Evolutionary conservation across 2,797 vertebrate species (phyloP).

Genomic region (Urophycis tenuis): DNA sequence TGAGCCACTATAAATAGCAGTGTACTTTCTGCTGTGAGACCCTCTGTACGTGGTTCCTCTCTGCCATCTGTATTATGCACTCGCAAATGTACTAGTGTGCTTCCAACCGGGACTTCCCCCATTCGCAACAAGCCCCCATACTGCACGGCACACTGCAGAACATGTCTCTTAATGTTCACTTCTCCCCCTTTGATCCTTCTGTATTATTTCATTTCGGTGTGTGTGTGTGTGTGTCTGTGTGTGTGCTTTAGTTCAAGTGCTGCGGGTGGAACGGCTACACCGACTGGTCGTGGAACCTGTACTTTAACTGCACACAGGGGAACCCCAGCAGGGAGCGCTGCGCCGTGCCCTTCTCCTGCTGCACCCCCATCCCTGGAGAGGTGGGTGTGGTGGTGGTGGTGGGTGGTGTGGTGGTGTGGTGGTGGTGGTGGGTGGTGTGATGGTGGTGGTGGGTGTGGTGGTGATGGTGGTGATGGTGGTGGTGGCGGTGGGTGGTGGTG

Average conservation of each 20-base stretch:
- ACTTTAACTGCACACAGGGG: slow-evolving; percentile 71
- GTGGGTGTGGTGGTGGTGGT: no score
- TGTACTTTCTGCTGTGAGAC: slow-evolving; percentile 39
- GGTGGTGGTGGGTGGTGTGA: no score
- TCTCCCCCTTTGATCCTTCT: slow-evolving; percentile 1
- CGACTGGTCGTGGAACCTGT: slow-evolving; percentile 75
- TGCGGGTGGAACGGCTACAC: slow-evolving; percentile 75
- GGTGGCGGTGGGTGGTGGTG: no score
- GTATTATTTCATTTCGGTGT: neutral
- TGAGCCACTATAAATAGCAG: slow-evolving; percentile 22
- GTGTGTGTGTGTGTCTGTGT: neutral
- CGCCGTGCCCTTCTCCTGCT: slow-evolving; percentile 72
- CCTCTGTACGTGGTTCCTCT: slow-evolving; percentile 35
- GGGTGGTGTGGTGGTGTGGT: no score
- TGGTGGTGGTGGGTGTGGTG: no score
- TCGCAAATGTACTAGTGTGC: slow-evolving; percentile 35
- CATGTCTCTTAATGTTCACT: slow-evolving; percentile 37
- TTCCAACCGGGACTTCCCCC: slow-evolving; percentile 34
- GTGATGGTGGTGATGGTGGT: no score
- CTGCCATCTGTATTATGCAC: slow-evolving; percentile 53
- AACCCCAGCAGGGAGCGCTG: slow-evolving; percentile 72
- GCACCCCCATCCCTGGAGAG: slow-evolving; percentile 68
- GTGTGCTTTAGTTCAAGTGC: slow-evolving; percentile 65
- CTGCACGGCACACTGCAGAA: slow-evolving; percentile 26
- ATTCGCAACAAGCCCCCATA: slow-evolving; percentile 39